Conservation (phyloP, 2,797 vertebrate genomes). For the Columba guinea region DNA sequence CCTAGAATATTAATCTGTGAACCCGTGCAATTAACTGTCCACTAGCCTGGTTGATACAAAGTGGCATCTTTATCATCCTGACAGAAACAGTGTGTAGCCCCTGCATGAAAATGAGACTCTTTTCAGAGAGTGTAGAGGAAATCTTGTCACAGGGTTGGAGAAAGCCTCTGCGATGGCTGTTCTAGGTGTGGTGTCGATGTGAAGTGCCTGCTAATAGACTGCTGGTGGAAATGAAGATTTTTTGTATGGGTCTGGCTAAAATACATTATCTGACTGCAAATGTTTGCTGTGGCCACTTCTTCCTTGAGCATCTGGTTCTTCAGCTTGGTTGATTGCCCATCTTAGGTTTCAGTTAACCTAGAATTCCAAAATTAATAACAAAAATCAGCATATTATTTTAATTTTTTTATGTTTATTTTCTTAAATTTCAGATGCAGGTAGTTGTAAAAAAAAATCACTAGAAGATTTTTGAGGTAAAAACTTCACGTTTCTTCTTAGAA, state of each 20-base stretch:
- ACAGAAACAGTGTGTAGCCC: neutral
- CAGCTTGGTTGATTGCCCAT: neutral
- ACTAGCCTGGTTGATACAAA: neutral
- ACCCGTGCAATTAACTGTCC: neutral
- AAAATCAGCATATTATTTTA: neutral
- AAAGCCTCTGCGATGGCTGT: neutral
- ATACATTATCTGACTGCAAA: neutral
- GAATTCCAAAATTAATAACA: neutral
- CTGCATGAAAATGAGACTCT: neutral
- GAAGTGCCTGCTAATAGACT: neutral
- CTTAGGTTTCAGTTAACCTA: neutral
- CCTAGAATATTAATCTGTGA: neutral
- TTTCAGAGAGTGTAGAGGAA: neutral
- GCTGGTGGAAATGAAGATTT: neutral
- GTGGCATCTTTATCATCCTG: neutral
- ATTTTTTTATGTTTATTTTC: neutral
- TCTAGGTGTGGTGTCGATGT: rapidly evolving
- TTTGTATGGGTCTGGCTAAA: neutral
- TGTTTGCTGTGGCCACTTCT: neutral
- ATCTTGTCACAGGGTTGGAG: neutral
- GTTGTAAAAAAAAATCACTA: neutral
- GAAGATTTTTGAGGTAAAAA: neutral
- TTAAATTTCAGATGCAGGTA: neutral
- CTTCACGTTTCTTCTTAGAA: neutral
- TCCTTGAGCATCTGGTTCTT: neutral